Base-by-base conservation (phyloP, 2,888 invertebrate genomes). In the Pandemis cinnamomeana region DNA sequence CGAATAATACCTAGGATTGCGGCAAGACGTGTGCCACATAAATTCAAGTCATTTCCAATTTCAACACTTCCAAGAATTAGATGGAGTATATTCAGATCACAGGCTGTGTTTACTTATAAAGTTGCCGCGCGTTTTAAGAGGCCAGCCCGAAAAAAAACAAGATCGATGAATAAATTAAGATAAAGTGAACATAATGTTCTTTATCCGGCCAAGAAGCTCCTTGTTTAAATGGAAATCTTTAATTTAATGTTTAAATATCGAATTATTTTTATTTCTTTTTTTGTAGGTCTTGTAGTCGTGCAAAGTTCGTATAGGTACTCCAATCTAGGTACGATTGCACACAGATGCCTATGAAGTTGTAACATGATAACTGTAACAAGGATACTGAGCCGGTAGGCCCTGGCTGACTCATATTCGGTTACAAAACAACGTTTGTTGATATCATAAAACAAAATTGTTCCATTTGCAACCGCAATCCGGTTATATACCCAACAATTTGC, bases 361-460 rank as follows among this genome's bases (percentile, higher is more conserved):
- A 61, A 72, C 7, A 44, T n/a, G 44, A 72, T 72, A 72, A 67
- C 10, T 61, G n/a, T 67, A 67, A 11, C 72, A 72, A 72, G 72
- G 72, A 61, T 62, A 55, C 53, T 53, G 20, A 20, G 51, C 5
- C n/a, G 53, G 15, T 53, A 53, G 15, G 15, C 15, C 53, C 61
- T 20, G 36, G 27, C 51, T 71, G 71, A 62, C 71, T 67, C 71
- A 72, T 62, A 66, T 53, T 67, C 53, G 20, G 61, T 72, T 72
- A 72, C 71, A 10, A 20, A 71, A 71, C 66, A 67, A 48, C 36
- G 27, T 11, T 60, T 60, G 13, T 60, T 60, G 60, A 55, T 51
- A n/a, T n/a, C 15, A 55, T 60, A 36, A 60, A 27, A 10, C 15
- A 15, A 10, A 27, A 10, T 58, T 20, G 15, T 27, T 11, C 11